Base-by-base conservation (phyloP, 2,888 invertebrate genomes). In the Thera obeliscata region DNA sequence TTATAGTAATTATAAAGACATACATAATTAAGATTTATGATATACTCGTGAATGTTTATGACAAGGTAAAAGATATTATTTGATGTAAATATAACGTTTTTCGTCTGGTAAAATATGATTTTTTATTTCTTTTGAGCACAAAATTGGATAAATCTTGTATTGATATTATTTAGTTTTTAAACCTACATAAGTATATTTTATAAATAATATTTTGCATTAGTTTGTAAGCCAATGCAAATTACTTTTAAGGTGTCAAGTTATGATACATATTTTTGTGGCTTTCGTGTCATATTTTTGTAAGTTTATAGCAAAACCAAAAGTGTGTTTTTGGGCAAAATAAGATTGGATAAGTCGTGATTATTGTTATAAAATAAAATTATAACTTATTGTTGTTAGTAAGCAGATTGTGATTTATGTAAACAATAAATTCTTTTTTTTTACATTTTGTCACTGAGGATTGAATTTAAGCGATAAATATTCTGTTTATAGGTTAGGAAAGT, bases 1-100 rank as follows among this genome's bases (percentile, higher is more conserved):
- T 69, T 66, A 63, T 67, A 66, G 76, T 69, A 64, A 77, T 76
- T 80, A 87, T 90, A 91, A 90, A 91, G 90, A 91, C 89, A 91
- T 86, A 91, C 22, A 22, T 86, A 84, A 75, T 81, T 83, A 87
- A 84, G 81, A 74, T 81, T 78, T 80, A 83, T 76, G 81, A 80
- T 87, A 85, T 88, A 88, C 88, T 90, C 88, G 81, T 87, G 75
- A 83, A 85, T 84, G 83, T 88, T 83, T 84, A 84, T 88, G 87
- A 89, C 88, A 90, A 87, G 82, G 82, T 85, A 83, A 81, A 85
- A 84, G 86, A 89, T 90, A 89, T 89, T 89, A 87, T 87, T 80
- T 78, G 75, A 61, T 89, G 88, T 90, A 90, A 83, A 88, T 87
- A 86, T 76, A 76, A 75, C 78, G 78, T 81, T 76, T 74, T 76